A percentile compares a stretch with the other conserved stretches of the same genome.
Evolutionary conservation across 1,140 invertebrate species (phyloP).

Genomic region (Apis laboriosa): DNA sequence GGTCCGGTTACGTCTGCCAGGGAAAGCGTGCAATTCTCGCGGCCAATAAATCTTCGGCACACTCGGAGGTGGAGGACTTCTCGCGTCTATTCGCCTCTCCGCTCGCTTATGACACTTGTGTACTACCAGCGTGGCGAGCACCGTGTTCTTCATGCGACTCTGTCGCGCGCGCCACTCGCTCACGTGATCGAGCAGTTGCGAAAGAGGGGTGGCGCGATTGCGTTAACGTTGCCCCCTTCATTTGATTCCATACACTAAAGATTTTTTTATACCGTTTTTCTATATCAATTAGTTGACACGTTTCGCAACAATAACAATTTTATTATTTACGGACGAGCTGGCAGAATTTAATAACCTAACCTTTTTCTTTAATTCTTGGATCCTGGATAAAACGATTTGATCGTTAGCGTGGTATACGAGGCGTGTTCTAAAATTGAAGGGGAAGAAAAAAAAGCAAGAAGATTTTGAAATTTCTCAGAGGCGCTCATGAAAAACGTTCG

Average conservation of each 20-base stretch:
- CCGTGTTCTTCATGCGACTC: slow-evolving; percentile 38
- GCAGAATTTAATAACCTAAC: too few species aligned
- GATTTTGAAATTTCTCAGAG: not conserved
- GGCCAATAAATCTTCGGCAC: slow-evolving; percentile 72
- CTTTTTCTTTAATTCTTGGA: too few species aligned
- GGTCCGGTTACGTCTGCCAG: slow-evolving; percentile 61
- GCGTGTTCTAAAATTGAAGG: not conserved
- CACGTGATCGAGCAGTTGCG: slow-evolving; percentile 25
- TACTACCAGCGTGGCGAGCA: slow-evolving; percentile 53
- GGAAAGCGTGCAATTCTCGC: slow-evolving; percentile 67
- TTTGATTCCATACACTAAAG: too few species aligned
- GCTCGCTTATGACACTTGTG: slow-evolving; percentile 68
- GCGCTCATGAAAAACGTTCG: not conserved
- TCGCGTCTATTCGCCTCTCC: slow-evolving; percentile 58
- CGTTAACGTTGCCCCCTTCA: slow-evolving; percentile 32
- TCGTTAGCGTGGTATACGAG: not conserved
- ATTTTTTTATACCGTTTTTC: too few species aligned
- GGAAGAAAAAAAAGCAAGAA: not conserved
- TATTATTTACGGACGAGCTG: too few species aligned
- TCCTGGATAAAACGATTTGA: too few species aligned
- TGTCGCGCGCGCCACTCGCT: slow-evolving; percentile 28
- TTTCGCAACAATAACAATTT: too few species aligned
- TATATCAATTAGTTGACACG: too few species aligned
- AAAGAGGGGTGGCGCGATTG: slow-evolving; percentile 18
- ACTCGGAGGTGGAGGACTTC: slow-evolving; percentile 66